These are phyloP conservation scores for Leucoraja erinaceus DNA, from an alignment of 2,113 vertebrate species.

Conservation along the genomic window DNA sequence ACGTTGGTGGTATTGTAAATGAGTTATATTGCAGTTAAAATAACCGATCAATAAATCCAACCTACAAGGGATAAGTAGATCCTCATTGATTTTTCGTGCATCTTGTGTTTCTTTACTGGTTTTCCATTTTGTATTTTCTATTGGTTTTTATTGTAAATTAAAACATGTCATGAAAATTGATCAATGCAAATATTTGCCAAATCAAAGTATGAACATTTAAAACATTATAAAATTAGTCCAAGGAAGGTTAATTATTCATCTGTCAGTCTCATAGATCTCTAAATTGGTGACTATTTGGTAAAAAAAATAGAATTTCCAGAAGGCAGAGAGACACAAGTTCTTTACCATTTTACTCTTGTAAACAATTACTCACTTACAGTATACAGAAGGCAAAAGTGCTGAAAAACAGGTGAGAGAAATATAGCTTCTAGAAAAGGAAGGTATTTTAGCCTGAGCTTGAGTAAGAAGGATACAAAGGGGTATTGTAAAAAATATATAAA, in stretches of 20 bases:
- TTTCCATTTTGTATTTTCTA: not conserved
- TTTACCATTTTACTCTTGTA: not conserved
- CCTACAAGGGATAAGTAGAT: not conserved
- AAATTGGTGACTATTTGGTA: not conserved
- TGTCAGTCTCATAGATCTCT: not conserved
- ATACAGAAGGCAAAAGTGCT: not conserved
- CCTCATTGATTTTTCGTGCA: not conserved
- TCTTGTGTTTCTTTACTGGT: not conserved
- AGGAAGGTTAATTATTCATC: not conserved
- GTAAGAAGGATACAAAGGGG: not conserved
- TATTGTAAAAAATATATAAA: constrained; percentile 3
- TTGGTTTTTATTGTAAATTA: not conserved
- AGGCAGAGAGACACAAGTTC: not conserved
- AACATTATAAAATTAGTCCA: not conserved
- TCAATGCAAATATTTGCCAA: not conserved
- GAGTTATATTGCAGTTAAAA: not conserved
- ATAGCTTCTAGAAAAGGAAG: not conserved
- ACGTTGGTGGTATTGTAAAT: not conserved
- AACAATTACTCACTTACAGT: not conserved
- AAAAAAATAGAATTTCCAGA: not conserved
- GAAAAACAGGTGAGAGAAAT: not conserved
- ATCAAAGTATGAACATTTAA: not conserved
- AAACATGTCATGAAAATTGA: not conserved
- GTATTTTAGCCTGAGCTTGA: not conserved
- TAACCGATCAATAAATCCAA: not conserved